Conservation (phyloP, 2,888 invertebrate species). For the Cephus runcator region DNA sequence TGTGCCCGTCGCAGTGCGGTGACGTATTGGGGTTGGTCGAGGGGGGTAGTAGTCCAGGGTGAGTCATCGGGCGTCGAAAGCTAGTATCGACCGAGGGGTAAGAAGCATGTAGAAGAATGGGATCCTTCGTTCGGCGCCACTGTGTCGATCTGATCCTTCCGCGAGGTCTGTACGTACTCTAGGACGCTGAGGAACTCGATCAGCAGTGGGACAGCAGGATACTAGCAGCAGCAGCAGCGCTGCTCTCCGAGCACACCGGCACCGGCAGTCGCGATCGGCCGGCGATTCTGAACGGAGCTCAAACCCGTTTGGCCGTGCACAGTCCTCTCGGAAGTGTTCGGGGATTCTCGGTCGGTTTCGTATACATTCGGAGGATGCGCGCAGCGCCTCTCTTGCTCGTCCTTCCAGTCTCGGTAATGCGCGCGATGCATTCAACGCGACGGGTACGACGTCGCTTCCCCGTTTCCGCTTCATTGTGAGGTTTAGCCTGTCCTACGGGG, state of each 20-base stretch:
- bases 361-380: slow-evolving; percentile 40
- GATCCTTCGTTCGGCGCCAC: slow-evolving; percentile 36
- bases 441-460: neutral
- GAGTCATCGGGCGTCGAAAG: slow-evolving; percentile 11
- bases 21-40: slow-evolving; percentile 12
- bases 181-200: slow-evolving; percentile 67
- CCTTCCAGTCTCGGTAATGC: slow-evolving; percentile 19
- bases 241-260: slow-evolving; percentile 56
- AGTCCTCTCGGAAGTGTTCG: neutral
- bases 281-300: slow-evolving; percentile 3
- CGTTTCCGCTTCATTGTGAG: neutral
- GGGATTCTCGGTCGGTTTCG: slow-evolving; percentile 39
- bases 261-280: slow-evolving; percentile 17
- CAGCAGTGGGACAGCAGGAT: slow-evolving; percentile 65
- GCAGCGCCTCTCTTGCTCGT: slow-evolving; percentile 20
- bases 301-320: neutral
- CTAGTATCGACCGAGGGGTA: neutral
- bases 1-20: neutral
- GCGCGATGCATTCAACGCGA: slow-evolving; percentile 11
- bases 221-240: slow-evolving; percentile 20
- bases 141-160: slow-evolving; percentile 16
- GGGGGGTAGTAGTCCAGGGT: slow-evolving; percentile 5
- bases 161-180: slow-evolving; percentile 62
- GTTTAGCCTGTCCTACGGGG: slow-evolving; percentile 56
- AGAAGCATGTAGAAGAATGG: slow-evolving; percentile 5